Evolutionary conservation across 2,888 invertebrate genomes (phyloP).

Genomic region (Drosophila neonasuta): DNA sequence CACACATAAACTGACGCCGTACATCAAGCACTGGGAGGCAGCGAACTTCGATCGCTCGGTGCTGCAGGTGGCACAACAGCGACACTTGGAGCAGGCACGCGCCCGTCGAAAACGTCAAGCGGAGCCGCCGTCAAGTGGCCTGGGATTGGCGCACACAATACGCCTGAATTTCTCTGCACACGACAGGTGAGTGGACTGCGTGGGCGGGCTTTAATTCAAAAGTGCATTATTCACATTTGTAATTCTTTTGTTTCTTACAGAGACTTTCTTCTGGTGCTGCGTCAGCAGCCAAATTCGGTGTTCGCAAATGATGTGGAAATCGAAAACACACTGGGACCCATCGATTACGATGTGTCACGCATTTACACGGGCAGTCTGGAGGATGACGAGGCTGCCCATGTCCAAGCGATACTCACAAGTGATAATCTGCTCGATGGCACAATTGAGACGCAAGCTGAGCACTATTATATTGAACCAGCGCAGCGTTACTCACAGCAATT

Average conservation of each 20-base stretch:
- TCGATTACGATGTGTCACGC: slow-evolving; percentile 88
- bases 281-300: slow-evolving; percentile 88
- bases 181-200: slow-evolving; percentile 81
- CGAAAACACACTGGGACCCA: slow-evolving; percentile 87
- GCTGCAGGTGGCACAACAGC: slow-evolving; percentile 80
- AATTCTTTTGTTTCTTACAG: slow-evolving; percentile 83
- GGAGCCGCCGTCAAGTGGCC: slow-evolving; percentile 71
- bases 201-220: slow-evolving; percentile 5
- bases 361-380: slow-evolving; percentile 90
- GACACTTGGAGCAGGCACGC: slow-evolving; percentile 80
- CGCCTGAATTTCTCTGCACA: slow-evolving; percentile 82
- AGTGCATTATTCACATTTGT: slow-evolving; percentile 21
- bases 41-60: slow-evolving; percentile 86
- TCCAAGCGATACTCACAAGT: slow-evolving; percentile 92
- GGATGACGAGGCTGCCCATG: slow-evolving; percentile 91
- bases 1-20: slow-evolving; percentile 85
- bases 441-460: slow-evolving; percentile 89
- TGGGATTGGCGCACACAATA: slow-evolving; percentile 81
- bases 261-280: slow-evolving; percentile 88
- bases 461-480: slow-evolving; percentile 90
- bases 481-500: slow-evolving; percentile 83
- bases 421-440: slow-evolving; percentile 96
- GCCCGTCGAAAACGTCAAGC: slow-evolving; percentile 81
- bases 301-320: slow-evolving; percentile 90
- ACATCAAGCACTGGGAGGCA: slow-evolving; percentile 91